A percentile compares a stretch with the other conserved stretches of the same genome.
These are phyloP conservation scores for Seriola quinqueradiata DNA, from an alignment of 2,113 vertebrate genomes.

Conservation along the genomic window DNA sequence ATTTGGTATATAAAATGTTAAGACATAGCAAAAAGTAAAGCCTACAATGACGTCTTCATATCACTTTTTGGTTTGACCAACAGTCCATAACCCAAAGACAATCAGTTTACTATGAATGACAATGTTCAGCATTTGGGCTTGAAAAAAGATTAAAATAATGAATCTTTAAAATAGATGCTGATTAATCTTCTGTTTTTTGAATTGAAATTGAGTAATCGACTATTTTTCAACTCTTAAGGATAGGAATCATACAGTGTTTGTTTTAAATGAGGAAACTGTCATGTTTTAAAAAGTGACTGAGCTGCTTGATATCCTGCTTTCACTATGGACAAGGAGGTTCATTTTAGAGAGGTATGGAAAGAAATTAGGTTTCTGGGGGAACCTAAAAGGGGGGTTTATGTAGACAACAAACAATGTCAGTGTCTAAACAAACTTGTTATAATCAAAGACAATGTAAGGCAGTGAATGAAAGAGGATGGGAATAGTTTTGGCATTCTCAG, in stretches of 20 bases:
- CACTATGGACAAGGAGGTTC: not conserved
- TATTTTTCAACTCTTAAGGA: not conserved
- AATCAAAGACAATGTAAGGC: not conserved
- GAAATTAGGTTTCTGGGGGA: not conserved
- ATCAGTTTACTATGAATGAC: not conserved
- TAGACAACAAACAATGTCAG: not conserved
- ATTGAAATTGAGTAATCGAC: not conserved
- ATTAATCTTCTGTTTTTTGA: not conserved
- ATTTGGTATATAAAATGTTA: not conserved
- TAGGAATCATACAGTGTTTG: not conserved
- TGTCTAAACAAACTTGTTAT: slow-evolving; percentile 26
- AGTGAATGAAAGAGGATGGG: slow-evolving; percentile 5
- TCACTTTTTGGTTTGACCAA: not conserved
- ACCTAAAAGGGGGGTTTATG: not conserved
- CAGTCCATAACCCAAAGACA: not conserved
- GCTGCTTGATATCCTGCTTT: slow-evolving; percentile 10
- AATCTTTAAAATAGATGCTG: not conserved
- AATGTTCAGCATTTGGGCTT: not conserved
- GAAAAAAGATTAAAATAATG: not conserved
- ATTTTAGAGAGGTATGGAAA: slow-evolving; percentile 3
- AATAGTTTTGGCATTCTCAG: slow-evolving; percentile 65
- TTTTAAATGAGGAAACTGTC: no score
- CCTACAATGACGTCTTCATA: not conserved
- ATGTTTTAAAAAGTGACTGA: not conserved
- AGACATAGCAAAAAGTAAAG: not conserved